Evolutionary conservation across 2,888 invertebrate species (phyloP).

Genomic region (Campoplex nolae): DNA sequence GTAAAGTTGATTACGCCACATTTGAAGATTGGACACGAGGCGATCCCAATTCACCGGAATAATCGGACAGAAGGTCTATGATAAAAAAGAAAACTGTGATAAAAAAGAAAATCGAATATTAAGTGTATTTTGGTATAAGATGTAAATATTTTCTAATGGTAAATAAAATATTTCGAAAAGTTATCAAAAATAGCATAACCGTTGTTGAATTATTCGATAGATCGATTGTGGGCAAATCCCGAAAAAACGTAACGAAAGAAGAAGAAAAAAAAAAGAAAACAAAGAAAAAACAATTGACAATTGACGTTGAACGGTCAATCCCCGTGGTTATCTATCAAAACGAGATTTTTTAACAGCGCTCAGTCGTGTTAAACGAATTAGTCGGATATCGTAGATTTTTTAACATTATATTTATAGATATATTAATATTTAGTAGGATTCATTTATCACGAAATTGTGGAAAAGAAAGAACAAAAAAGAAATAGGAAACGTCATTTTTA

Average conservation of each 20-base stretch:
- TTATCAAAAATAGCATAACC: neutral
- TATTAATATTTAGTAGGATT: conserved; percentile 31
- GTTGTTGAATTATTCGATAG: conserved; percentile 27
- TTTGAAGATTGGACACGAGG: conserved; percentile 65
- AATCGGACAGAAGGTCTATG: neutral
- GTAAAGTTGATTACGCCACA: conserved; percentile 41
- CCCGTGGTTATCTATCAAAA: conserved; percentile 60
- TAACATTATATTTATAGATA: conserved; percentile 37
- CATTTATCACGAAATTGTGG: conserved; percentile 46
- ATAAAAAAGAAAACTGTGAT: no score
- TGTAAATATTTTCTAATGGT: conserved; percentile 1
- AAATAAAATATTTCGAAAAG: conserved; percentile 1
- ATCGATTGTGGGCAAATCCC: conserved; percentile 30
- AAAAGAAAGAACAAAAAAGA: neutral
- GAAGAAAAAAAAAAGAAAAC: conserved; percentile 25
- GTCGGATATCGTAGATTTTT: conserved; percentile 61
- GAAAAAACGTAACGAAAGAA: conserved; percentile 5
- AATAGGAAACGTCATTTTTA: conserved; percentile 25
- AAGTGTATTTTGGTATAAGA: neutral
- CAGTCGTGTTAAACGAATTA: conserved; percentile 61
- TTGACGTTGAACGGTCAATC: conserved; percentile 59
- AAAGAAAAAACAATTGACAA: conserved; percentile 65
- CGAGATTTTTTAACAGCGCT: conserved; percentile 56
- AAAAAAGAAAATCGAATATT: neutral
- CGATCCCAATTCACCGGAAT: conserved; percentile 48